Percentiles rank a stretch among this genome's conserved stretches.
Conservation (phyloP, 2,888 invertebrate genomes). For the Acanthopleura granulata region DNA sequence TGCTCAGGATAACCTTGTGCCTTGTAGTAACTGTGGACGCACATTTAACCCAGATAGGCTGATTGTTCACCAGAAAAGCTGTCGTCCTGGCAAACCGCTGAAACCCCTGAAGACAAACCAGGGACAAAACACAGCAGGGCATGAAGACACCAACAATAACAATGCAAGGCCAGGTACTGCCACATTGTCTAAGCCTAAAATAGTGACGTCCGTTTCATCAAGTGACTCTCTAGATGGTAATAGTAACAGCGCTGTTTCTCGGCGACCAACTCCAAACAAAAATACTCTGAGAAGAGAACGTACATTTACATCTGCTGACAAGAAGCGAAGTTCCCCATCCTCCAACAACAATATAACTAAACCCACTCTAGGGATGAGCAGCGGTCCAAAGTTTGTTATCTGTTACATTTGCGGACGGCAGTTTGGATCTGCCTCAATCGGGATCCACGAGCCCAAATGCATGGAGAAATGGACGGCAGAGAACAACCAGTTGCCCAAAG, state of each 20-base stretch:
- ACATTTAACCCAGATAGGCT: conserved; percentile 79
- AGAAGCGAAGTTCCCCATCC: background rate
- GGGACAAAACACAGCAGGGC: background rate
- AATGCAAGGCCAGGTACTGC: conserved; percentile 15
- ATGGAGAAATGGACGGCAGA: conserved; percentile 17
- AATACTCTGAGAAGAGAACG: background rate
- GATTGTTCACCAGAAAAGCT: conserved; percentile 75
- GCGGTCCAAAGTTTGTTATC: conserved; percentile 9
- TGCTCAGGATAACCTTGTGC: conserved; percentile 73
- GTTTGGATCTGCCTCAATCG: conserved; percentile 16
- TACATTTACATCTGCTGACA: background rate
- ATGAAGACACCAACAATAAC: background rate
- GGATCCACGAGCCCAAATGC: conserved; percentile 17
- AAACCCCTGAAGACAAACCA: background rate
- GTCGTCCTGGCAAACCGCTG: conserved; percentile 60
- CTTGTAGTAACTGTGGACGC: conserved; percentile 76
- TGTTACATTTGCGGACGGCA: conserved; percentile 20
- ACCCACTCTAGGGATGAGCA: background rate
- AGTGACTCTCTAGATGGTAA: background rate
- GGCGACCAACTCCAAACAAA: background rate
- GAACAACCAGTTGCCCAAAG: conserved; percentile 6
- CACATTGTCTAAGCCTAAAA: conserved; percentile 37
- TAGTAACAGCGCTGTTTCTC: background rate
- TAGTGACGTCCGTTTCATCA: conserved; percentile 47
- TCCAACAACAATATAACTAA: background rate